phyloP scores from a whole-genome alignment of 2,113 vertebrate species.

The Xerus inauris region DNA sequence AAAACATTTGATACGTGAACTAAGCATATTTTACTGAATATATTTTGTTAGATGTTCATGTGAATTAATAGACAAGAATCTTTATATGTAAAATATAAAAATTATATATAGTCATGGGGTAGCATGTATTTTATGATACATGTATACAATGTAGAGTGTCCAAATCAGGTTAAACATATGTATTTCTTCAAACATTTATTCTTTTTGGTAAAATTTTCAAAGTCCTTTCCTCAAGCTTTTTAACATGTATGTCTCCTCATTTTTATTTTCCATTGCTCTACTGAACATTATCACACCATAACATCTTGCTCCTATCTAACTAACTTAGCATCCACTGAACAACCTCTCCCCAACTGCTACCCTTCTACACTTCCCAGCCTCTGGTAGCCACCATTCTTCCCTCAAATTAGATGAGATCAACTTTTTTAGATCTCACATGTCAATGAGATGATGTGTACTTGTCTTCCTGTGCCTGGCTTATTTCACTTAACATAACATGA shows the following conservation, averaged over 20 bases:
- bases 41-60: slow-evolving; percentile 7
- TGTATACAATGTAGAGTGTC: neutral
- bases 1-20: neutral
- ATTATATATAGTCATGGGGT: neutral
- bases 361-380: neutral
- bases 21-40: slow-evolving; percentile 19
- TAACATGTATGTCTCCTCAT: neutral
- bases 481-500: no score
- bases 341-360: no score
- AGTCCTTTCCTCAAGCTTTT: neutral
- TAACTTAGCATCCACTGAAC: no score
- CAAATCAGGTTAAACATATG: neutral
- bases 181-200: neutral
- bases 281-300: neutral
- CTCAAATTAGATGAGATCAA: neutral
- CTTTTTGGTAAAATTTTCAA: neutral
- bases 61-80: neutral
- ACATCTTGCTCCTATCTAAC: neutral
- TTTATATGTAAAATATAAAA: neutral
- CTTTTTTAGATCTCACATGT: no score
- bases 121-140: neutral
- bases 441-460: no score
- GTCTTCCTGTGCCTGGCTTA: no score
- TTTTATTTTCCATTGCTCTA: neutral
- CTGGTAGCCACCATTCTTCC: neutral